Evolutionary conservation across 2,113 vertebrate genomes (phyloP), one percentile per base, ranked within the genome.

Genomic region (Pluvianellus socialis): DNA sequence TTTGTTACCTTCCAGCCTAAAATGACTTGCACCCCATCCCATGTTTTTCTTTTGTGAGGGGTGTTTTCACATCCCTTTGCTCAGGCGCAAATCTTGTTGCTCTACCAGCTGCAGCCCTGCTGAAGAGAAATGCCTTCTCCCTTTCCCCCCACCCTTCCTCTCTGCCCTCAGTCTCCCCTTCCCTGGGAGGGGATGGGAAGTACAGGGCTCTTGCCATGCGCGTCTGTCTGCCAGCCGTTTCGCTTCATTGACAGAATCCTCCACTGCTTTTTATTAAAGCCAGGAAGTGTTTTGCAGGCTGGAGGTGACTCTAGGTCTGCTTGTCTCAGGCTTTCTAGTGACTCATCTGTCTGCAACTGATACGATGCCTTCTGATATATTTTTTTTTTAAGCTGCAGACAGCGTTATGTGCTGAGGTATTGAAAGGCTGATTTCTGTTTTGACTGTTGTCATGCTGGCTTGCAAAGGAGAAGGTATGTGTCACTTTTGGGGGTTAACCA

Each of bases 281-380:
- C 42, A 30, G 91, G 61, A 49, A 61, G 88, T 17, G 40, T 92
- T 95, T 72, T 95, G 87, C 79, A 89, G 97, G 95, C 93, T 97
- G 67, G 93, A 96, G 97, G 97, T 98, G 95, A 94, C 75, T 88
- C 77, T 47, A 19, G 63, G 93, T 79, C 97, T 96, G 79, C 90
- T 88, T 95, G 95, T 81, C 53, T 91, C 81, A 49, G 85, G 86
- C 73, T 70, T 91, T 87, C 72, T 88, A 67, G 73, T 98, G 98
- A 98, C 85, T 98, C 97, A 97, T 93, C 58, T 72, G 86, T 98
- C 95, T 98, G 88, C 93, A 91, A 16, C 79, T 38, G 66, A 98
- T 95, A 97, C 0, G 35, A 49, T 66, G 82, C 58, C 2, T 84
- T 92, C 94, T 91, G 80, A 81, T 67, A 81, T 67, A 49, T 4